phyloP scores from a whole-genome alignment of 2,888 invertebrate genomes.

The Synanthedon vespiformis region DNA sequence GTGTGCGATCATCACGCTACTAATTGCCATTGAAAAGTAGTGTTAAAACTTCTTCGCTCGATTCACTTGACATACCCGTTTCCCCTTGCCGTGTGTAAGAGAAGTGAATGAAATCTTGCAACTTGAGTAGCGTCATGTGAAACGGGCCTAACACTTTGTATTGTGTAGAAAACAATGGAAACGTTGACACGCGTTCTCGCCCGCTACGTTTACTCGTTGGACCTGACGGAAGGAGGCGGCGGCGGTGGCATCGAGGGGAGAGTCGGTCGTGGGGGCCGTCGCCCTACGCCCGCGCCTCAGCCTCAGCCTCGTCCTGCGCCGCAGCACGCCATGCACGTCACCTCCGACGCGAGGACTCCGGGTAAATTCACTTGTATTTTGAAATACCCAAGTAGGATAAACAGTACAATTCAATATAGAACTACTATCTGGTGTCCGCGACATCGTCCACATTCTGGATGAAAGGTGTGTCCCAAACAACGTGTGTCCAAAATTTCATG shows the following conservation, averaged over 20 bases:
- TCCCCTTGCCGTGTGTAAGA: too few species aligned
- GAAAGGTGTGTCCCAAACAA: too few species aligned
- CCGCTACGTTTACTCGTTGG: constrained; percentile 93
- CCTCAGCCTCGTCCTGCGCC: constrained; percentile 15
- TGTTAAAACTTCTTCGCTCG: too few species aligned
- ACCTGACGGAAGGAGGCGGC: constrained; percentile 87
- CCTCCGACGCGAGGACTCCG: constrained; percentile 14
- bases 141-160: too few species aligned
- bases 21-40: too few species aligned
- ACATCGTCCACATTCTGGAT: too few species aligned
- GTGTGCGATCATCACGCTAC: too few species aligned
- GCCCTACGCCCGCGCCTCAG: constrained; percentile 9
- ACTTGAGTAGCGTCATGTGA: neutral
- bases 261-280: constrained; percentile 17
- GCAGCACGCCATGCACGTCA: constrained; percentile 24
- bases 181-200: constrained; percentile 95
- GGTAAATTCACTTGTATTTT: neutral
- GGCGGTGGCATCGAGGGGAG: constrained; percentile 65
- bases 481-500: too few species aligned
- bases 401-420: too few species aligned
- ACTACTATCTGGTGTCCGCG: too few species aligned
- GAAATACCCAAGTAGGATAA: too few species aligned
- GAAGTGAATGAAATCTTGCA: neutral
- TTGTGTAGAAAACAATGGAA: constrained; percentile 90
- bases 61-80: too few species aligned